Evolutionary conservation across 2,797 vertebrate species (phyloP).

Genomic region (Nasua narica): DNA sequence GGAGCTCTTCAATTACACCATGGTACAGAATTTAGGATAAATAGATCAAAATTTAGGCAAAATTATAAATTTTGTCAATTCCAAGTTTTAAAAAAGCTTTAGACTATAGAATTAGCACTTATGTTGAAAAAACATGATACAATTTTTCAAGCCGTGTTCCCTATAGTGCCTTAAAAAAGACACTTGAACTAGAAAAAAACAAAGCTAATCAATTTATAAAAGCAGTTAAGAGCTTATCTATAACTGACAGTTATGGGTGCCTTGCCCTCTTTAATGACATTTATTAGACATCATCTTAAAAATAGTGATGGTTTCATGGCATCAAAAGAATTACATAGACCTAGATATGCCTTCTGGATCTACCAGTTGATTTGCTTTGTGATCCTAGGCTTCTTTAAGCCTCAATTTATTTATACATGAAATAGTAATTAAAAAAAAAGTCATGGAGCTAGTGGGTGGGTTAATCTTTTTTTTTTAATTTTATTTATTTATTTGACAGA

Average conservation of each 20-base stretch:
- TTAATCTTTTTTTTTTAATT: neutral
- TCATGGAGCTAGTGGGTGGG: neutral
- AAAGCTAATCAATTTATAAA: neutral
- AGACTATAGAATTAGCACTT: neutral
- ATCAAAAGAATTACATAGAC: neutral
- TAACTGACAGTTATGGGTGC: neutral
- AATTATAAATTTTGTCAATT: neutral
- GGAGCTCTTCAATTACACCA: neutral
- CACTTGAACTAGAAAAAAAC: neutral
- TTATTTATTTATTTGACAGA: neutral
- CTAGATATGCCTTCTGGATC: neutral
- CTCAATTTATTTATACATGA: neutral
- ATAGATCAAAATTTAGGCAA: neutral
- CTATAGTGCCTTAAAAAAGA: neutral
- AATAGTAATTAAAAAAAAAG: neutral
- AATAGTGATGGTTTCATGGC: neutral
- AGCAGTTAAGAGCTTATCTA: neutral
- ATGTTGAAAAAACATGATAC: neutral
- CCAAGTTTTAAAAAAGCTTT: neutral
- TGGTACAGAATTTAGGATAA: neutral
- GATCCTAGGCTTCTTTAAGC: neutral
- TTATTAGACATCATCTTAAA: neutral
- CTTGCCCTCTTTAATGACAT: neutral
- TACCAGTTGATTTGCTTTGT: neutral
- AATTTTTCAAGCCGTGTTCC: neutral